Evolutionary conservation across 2,113 vertebrate genomes (phyloP), one percentile per base, ranked within the genome.

Genomic region (Takifugu bimaculatus): DNA sequence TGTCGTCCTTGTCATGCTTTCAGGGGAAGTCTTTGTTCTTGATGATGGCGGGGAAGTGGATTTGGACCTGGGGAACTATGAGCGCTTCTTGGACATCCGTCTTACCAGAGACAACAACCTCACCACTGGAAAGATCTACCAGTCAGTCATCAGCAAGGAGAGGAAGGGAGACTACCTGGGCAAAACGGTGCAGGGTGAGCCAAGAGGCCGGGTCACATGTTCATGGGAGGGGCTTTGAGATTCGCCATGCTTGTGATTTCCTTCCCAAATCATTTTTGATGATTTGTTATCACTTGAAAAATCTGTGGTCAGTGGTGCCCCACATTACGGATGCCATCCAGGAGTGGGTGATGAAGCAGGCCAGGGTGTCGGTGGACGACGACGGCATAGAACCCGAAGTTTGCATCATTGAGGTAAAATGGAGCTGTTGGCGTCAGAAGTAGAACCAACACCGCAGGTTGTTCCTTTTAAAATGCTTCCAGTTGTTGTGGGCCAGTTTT

Each of bases 261-360:
- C 25, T 13, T 32, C 15, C 39, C 14, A 12, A 45, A 26, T 14
- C 1, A 26, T 43, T 48, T 27, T 28, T 9, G 4, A 28, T 6
- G 29, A 25, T 9, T 54, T 56, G 63, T 65, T 66, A 54, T 81
- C 20, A 20, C 20, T 39, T 39, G 6, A 39, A 32, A 32, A 32
- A 7, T 2, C 7, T 63, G 5, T 57, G 60, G 61, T 52, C 78
- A 98, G 96, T 98, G 70, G 95, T 99, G 4, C 96, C 96, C 35
- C 96, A 98, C 68, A 99, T 99, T 88, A 98, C 97, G 32, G 95
- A 99, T 79, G 95, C 96, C 2, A 96, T 98, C 60, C 96, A 98
- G 79, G 96, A 99, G 39, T 97, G 96, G 95, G 94, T 98, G 0
- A 93, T 97, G 94, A 93, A 91, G 13, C 96, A 99, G 72, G 94